A percentile compares a stretch with the other conserved stretches of the same genome.
Conservation (phyloP, 2,113 vertebrate species). For the Potamarius usumacintae region DNA sequence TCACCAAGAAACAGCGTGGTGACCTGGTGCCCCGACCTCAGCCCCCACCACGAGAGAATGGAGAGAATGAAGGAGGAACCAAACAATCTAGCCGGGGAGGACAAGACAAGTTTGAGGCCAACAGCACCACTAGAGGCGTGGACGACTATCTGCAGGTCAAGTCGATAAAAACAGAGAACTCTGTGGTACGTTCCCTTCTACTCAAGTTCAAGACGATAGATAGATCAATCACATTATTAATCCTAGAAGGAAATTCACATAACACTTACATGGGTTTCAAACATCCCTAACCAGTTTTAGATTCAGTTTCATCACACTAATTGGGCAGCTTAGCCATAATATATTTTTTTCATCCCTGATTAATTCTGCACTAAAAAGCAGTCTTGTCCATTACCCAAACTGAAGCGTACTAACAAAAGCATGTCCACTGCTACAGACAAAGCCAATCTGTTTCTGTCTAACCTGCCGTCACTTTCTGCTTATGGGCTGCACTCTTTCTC, state of each 20-base stretch:
- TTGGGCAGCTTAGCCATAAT: background rate
- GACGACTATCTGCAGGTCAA: slow-evolving; percentile 90
- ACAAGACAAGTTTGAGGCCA: slow-evolving; percentile 74
- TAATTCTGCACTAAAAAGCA: slow-evolving; percentile 36
- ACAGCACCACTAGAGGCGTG: slow-evolving; percentile 73
- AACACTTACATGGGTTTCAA: background rate
- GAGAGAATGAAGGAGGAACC: slow-evolving; percentile 82
- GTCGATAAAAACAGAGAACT: slow-evolving; percentile 89
- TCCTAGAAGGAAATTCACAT: background rate
- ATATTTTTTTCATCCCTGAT: slow-evolving; percentile 27
- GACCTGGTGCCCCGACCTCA: slow-evolving; percentile 84
- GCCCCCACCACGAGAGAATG: slow-evolving; percentile 75
- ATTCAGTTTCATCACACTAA: background rate
- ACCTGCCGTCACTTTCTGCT: slow-evolving; percentile 59
- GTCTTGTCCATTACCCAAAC: slow-evolving; percentile 20
- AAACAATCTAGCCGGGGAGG: slow-evolving; percentile 69
- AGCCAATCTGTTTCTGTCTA: slow-evolving; percentile 23
- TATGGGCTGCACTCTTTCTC: slow-evolving; percentile 62
- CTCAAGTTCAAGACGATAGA: background rate
- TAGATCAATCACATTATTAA: background rate
- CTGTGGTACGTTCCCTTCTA: slow-evolving; percentile 80
- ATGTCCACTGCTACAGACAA: background rate
- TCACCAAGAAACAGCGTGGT: slow-evolving; percentile 92
- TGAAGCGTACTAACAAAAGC: slow-evolving; percentile 48
- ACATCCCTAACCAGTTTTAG: slow-evolving; percentile 1